These are phyloP conservation scores for Arnoldichthys spilopterus DNA, from an alignment of 2,797 vertebrate genomes.

Conservation along the genomic window DNA sequence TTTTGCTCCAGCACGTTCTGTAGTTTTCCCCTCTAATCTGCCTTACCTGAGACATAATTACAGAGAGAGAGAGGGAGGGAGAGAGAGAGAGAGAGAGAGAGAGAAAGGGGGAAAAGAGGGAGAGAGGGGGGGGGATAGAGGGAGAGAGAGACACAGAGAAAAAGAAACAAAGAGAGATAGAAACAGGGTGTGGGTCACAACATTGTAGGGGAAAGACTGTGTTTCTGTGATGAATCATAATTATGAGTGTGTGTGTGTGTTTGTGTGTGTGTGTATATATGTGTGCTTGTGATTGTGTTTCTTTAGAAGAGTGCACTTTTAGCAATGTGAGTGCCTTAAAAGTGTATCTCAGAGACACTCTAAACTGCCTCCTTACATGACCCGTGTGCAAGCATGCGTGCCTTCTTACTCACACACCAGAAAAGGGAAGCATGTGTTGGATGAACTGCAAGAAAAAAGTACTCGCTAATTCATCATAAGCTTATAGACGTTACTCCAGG, in stretches of 20 bases:
- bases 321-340: conserved; percentile 33
- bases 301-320: conserved; percentile 16
- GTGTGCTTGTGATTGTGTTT: too few species aligned
- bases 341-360: conserved; percentile 17
- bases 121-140: too few species aligned
- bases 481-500: neutral
- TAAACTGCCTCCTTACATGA: conserved; percentile 31
- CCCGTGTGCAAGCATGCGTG: conserved; percentile 7
- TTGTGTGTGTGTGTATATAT: conserved; percentile 7
- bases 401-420: neutral
- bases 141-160: too few species aligned
- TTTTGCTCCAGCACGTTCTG: conserved; percentile 10
- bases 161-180: neutral
- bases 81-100: neutral
- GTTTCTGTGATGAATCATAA: conserved; percentile 1
- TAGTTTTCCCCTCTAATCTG: conserved; percentile 39
- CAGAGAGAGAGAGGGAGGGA: conserved; percentile 28
- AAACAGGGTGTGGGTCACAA: too few species aligned
- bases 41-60: conserved; percentile 44
- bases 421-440: neutral
- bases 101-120: too few species aligned
- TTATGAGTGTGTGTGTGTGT: conserved; percentile 7
- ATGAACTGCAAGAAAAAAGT: neutral
- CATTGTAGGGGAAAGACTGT: conserved; percentile 23
- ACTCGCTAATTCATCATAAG: neutral